Evolutionary conservation across 2,797 vertebrate genomes (phyloP).

Genomic region (Lates japonicus): DNA sequence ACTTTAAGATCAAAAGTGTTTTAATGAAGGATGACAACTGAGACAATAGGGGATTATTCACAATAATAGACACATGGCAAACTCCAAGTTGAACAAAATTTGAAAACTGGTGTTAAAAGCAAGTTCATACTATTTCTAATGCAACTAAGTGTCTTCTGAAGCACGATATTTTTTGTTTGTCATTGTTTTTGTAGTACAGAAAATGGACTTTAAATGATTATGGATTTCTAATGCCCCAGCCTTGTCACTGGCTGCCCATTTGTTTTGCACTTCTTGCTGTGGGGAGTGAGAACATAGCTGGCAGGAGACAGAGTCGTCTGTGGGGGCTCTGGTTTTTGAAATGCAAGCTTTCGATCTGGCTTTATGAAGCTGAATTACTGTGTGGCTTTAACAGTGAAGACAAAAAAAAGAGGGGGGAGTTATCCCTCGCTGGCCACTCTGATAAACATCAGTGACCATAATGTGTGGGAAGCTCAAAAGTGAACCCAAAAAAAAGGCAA

Average conservation of each 20-base stretch:
- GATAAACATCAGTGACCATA: constrained; percentile 40
- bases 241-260: constrained; percentile 35
- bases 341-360: constrained; percentile 55
- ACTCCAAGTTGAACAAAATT: background rate
- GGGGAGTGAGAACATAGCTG: constrained; percentile 60
- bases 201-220: background rate
- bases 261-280: constrained; percentile 49
- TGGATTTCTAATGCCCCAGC: constrained; percentile 31
- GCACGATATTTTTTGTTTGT: background rate
- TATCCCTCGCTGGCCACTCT: constrained; percentile 20
- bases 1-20: background rate
- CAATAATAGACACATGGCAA: background rate
- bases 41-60: background rate
- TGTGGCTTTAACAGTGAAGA: constrained; percentile 17
- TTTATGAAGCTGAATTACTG: constrained; percentile 21
- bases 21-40: background rate
- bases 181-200: background rate
- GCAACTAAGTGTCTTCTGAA: background rate
- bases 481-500: constrained; percentile 24
- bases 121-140: background rate
- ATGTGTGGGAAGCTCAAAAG: constrained; percentile 26
- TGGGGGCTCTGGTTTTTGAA: constrained; percentile 49
- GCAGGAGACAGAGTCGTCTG: constrained; percentile 48
- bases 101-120: background rate
- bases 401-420: constrained; percentile 3